phyloP scores from a whole-genome alignment of 2,113 vertebrate species.

The Aphelocoma coerulescens region DNA sequence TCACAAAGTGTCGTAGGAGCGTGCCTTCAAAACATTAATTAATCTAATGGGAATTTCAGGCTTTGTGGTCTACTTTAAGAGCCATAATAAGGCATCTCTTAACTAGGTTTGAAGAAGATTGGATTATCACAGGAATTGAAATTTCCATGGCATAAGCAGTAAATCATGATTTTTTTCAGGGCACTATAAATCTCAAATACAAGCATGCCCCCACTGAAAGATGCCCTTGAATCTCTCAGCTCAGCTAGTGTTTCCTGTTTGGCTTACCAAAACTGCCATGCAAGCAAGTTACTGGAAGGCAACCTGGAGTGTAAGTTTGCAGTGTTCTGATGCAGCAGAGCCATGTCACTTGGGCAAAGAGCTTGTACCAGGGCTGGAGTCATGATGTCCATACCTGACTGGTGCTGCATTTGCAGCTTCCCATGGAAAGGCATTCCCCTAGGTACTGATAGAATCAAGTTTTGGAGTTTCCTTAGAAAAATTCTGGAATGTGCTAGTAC shows the following conservation, averaged over 20 bases:
- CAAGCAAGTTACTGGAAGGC: background rate
- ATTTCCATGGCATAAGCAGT: constrained; percentile 3
- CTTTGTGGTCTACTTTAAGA: background rate
- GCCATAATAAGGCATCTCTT: background rate
- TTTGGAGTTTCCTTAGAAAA: background rate
- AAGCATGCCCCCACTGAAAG: background rate
- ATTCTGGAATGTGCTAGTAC: background rate
- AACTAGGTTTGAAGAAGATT: constrained; percentile 6
- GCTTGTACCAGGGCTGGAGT: background rate
- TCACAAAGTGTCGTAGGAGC: background rate
- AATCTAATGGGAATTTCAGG: constrained; percentile 14
- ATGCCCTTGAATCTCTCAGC: background rate
- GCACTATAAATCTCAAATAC: background rate
- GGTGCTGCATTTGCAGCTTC: background rate
- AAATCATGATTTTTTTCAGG: background rate
- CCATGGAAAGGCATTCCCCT: background rate
- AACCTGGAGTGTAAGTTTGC: background rate
- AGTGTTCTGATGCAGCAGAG: background rate
- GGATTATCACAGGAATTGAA: background rate
- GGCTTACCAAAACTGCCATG: background rate
- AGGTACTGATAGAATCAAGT: background rate
- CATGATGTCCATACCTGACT: background rate
- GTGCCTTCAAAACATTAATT: background rate
- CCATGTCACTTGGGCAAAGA: background rate
- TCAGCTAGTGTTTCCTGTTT: background rate